Conservation (phyloP, 2,113 vertebrate species). For the Eonycteris spelaea region DNA sequence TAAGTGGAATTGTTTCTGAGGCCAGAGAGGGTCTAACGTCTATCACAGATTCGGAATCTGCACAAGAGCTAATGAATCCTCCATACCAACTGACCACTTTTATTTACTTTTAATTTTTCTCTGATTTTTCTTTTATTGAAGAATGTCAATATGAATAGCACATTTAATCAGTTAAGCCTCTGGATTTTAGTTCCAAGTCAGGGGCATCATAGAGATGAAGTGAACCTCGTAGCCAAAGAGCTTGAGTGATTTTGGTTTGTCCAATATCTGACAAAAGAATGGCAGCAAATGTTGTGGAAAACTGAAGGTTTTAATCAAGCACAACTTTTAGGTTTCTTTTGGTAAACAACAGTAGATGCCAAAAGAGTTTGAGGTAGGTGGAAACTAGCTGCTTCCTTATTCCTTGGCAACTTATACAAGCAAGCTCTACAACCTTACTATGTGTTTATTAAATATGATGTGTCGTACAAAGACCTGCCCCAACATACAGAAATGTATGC, state of each 20-base stretch:
- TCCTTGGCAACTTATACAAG: background rate
- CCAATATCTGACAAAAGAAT: background rate
- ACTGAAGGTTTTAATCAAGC: background rate
- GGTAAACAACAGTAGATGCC: background rate
- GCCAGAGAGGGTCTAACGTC: background rate
- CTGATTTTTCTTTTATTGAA: background rate
- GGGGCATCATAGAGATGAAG: background rate
- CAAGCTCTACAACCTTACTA: background rate
- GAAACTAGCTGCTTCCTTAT: background rate
- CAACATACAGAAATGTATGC: fast-evolving
- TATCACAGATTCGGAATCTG: too few species aligned
- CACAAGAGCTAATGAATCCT: background rate
- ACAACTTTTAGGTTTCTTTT: background rate
- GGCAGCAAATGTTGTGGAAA: background rate
- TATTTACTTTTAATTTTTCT: background rate
- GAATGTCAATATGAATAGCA: background rate
- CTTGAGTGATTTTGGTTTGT: background rate
- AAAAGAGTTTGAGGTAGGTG: background rate
- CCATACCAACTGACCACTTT: background rate
- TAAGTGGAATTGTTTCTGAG: background rate
- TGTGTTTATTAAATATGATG: background rate
- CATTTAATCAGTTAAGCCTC: background rate
- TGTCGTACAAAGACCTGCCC: background rate
- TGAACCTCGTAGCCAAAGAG: background rate
- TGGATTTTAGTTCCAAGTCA: background rate